phyloP scores from a whole-genome alignment of 2,113 vertebrate species.

The Equus przewalskii region DNA sequence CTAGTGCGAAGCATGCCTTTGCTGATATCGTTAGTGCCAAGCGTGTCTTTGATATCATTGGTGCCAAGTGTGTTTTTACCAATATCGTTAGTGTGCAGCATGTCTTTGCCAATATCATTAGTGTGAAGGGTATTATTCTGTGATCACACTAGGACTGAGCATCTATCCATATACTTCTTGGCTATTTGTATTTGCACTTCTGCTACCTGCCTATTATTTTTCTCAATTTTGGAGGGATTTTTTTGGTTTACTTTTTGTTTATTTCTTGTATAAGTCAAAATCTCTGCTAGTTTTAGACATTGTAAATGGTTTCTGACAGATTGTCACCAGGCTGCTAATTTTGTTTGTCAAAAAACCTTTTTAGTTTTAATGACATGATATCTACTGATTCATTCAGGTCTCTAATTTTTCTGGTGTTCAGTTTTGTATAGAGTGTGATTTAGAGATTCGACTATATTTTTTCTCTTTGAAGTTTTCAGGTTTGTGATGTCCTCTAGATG shows the following conservation, averaged over 20 bases:
- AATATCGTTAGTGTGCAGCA: neutral
- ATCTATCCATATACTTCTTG: neutral
- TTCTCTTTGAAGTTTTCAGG: neutral
- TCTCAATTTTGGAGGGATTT: neutral
- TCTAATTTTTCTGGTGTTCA: neutral
- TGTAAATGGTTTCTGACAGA: neutral
- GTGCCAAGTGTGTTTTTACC: neutral
- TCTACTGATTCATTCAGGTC: neutral
- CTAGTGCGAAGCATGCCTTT: neutral
- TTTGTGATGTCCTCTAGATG: neutral
- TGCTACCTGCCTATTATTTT: neutral
- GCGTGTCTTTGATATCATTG: neutral
- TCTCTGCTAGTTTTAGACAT: neutral
- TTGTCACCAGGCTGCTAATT: neutral
- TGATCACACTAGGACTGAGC: neutral
- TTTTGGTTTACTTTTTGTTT: neutral
- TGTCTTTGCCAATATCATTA: neutral
- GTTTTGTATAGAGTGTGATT: neutral
- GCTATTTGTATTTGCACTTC: neutral
- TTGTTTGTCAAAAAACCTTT: neutral
- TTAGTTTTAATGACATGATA: neutral
- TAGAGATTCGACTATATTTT: neutral
- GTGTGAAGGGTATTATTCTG: neutral
- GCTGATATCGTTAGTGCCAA: neutral
- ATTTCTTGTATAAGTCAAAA: neutral